Evolutionary conservation across 2,888 invertebrate species (phyloP), one percentile per base, ranked within the genome.

Genomic region (Seira musarum): DNA sequence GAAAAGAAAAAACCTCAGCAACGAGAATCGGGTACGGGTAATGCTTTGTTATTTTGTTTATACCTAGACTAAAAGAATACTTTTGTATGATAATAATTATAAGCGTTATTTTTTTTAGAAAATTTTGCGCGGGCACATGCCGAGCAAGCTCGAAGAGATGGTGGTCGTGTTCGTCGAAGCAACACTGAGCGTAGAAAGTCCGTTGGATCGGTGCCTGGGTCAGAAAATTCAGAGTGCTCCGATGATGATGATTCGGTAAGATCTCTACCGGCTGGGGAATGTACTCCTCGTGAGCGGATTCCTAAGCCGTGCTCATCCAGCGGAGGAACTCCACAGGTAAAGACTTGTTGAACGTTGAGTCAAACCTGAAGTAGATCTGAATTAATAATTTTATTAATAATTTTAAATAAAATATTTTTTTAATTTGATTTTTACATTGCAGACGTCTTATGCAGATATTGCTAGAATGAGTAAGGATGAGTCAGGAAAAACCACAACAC

Each of bases 241-340:
- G 85, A 85, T 72, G 83, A 83, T 35, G 82, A 82, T 19, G 85
- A 83, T 15, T 84, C 84, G 1, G 85, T 86, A 1, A 57, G 85
- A 66, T 86, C 86, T 30, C 72, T 85, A 0, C 86, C 86, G 5
- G 82, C 83, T 6, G 83, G 83, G 8, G 84, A 83, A 53, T 84
- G 85, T 65, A 84, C 84, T 49, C 78, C 81, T n/a, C 65, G 81
- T 10, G 84, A 84, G 53, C 66, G 70, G 40, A 77, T 84, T 30
- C 85, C 84, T 2, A 85, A 84, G 46, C 83, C 84, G 0, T 84
- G 84, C 65, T 81, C 84, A 49, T 83, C 82, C 19, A 83, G 83
- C 69, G 84, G 84, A 10, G 83, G 84, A 46, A 85, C 85, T 49
- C 84, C 85, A 46, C 84, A 85, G 83, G 83, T 83, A 67, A 15